Base-by-base conservation (phyloP, 2,888 invertebrate genomes). In the Dendrolimus houi region DNA sequence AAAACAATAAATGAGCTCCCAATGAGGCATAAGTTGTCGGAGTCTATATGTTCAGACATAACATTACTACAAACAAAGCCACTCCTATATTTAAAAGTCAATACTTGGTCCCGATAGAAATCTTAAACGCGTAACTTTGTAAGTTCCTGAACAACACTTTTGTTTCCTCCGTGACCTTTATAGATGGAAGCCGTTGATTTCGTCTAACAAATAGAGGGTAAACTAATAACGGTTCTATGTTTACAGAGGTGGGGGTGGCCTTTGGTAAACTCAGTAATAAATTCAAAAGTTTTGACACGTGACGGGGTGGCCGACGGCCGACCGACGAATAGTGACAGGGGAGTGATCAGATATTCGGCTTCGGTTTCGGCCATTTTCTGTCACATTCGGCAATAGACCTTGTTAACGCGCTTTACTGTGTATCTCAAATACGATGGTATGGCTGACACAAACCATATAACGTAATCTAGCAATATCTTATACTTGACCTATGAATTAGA, bases 281-380 rank as follows among this genome's bases (percentile, higher is more conserved):
- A 59, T 59, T 59, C 59, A 56, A 59, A 59, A 59, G 47, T 59
- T 59, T 53, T 59, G 56, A 59, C 59, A 56, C 59, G 55, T 41
- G 55, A 47, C 47, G 47, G 10, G 47, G 17, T 17, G 29, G 29
- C 29, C 29, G 29, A 29, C 29, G 29, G 29, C 29, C 47, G 12
- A 47, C 47, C 47, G 12, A 10, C 47, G 47, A 47, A 47, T 47
- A 47, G 12, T 10, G 47, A 12, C 47, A 10, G 47, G 9, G 9
- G 47, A 29, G 29, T 12, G 12, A 9, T 47, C 47, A 12, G 0
- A 47, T 7, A 47, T 47, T 47, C 47, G 47, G 47, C 10, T 47
- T 12, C 12, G 12, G 47, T 29, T 29, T 29, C 29, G 29, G 29
- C 29, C 29, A 29, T 29, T 29, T 29, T 29, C 29, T 2, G 29